Conservation (phyloP, 2,888 invertebrate genomes). For the Eretmocerus hayati region DNA sequence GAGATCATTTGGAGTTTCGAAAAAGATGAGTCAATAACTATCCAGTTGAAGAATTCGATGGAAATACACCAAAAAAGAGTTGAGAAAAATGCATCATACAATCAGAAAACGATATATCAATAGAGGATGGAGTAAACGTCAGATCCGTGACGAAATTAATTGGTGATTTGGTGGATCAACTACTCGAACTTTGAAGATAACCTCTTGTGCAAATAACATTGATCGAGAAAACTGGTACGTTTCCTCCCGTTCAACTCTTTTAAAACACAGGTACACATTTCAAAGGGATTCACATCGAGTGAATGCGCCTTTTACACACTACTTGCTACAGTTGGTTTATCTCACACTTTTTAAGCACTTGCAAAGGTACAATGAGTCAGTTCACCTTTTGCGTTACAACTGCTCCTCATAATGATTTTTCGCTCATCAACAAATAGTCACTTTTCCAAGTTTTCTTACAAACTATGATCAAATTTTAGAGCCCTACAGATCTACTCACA, state of each 20-base stretch:
- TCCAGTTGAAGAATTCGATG: too few species aligned
- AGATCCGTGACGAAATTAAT: too few species aligned
- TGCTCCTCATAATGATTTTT: conserved; percentile 14
- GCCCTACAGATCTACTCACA: conserved; percentile 34
- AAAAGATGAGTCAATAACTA: too few species aligned
- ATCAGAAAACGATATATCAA: too few species aligned
- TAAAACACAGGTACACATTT: conserved; percentile 40
- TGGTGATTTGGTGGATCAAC: too few species aligned
- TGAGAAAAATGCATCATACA: too few species aligned
- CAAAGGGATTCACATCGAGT: conserved; percentile 17
- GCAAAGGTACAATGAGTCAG: conserved; percentile 15
- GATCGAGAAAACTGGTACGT: too few species aligned
- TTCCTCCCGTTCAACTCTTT: conserved; percentile 29
- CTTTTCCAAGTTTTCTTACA: conserved; percentile 20
- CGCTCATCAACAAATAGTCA: conserved; percentile 17
- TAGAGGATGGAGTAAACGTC: too few species aligned
- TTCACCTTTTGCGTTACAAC: conserved; percentile 17
- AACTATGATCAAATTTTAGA: conserved; percentile 21
- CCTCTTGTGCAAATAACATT: too few species aligned
- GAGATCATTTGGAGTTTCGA: too few species aligned
- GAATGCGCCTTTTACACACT: conserved; percentile 14
- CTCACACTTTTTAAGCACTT: conserved; percentile 19
- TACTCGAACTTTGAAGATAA: too few species aligned
- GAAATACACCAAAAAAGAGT: too few species aligned
- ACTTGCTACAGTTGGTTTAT: conserved; percentile 17